Evolutionary conservation across 2,888 invertebrate genomes (phyloP), one percentile per base, ranked within the genome.

Genomic region (Acanthacorydalis orientalis): DNA sequence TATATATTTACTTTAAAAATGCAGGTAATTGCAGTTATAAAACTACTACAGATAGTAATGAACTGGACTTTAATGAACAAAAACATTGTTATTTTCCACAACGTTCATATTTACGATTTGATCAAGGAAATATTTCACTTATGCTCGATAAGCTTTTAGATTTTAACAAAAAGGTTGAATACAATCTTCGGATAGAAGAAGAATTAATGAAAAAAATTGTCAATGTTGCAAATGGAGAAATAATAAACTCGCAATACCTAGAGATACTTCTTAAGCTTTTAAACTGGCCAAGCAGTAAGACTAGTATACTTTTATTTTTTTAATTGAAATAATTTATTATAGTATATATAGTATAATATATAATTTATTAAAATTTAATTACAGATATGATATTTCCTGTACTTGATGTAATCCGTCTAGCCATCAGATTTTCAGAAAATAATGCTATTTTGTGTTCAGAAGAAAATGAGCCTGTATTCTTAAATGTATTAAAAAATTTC

Each of bases 321-420:
- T 23, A n/a, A 10, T 31, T n/a, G n/a, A n/a, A n/a, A n/a, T n/a
- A n/a, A n/a, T n/a, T n/a, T n/a, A n/a, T n/a, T n/a, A n/a, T n/a
- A n/a, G n/a, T n/a, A n/a, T n/a, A n/a, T n/a, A n/a, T n/a, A n/a
- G n/a, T 41, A 14, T 7, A 41, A 10, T 16, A 12, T 11, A 11
- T 4, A 1, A 2, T 10, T 42, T 42, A 9, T 31, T 31, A 12
- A 23, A 23, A 12, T 42, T 16, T 31, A 23, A 23, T 42, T 42
- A 48, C 65, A 73, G 85, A 86, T 59, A 74, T 81, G 52, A 71
- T 92, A 1, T 92, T 93, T 60, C 96, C 96, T 1, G 85, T 83
- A 6, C 65, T 97, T 54, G 96, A 97, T 60, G 69, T 95, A 6
- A 73, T 90, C 11, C 75, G 96, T 53, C 67, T 95, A 58, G 85